Evolutionary conservation across 1,140 invertebrate species (phyloP).

Genomic region (Eumaeus atala): DNA sequence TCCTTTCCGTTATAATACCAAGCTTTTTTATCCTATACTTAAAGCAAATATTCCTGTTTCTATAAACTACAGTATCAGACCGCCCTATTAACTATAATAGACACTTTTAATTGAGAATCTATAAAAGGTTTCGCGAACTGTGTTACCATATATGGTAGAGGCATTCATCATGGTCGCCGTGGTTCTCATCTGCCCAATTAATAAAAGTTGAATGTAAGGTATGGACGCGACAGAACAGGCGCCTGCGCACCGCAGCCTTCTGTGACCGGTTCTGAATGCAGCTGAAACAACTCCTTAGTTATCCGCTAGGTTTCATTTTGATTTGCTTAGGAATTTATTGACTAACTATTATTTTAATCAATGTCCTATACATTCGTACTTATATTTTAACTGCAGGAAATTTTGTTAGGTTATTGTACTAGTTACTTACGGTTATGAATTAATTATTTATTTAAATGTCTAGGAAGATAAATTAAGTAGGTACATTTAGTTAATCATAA

Average conservation of each 20-base stretch:
- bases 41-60: conserved; percentile 71
- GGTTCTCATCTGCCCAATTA: conserved; percentile 73
- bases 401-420: too few relatives aligned
- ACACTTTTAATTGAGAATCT: conserved; percentile 74
- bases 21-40: conserved; percentile 64
- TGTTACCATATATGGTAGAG: conserved; percentile 56
- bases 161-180: conserved; percentile 68
- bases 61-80: conserved; percentile 57
- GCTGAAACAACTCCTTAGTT: conserved; percentile 51
- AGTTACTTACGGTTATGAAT: too few relatives aligned
- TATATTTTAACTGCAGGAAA: too few relatives aligned
- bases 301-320: conserved; percentile 64
- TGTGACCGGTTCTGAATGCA: conserved; percentile 56
- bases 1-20: conserved; percentile 71
- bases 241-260: conserved; percentile 28
- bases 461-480: too few relatives aligned
- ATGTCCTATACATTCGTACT: conserved; percentile 15
- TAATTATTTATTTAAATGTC: too few relatives aligned
- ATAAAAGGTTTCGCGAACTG: conserved; percentile 71
- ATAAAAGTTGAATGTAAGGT: conserved; percentile 70
- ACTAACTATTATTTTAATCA: neutral
- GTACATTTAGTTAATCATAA: too few relatives aligned
- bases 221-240: conserved; percentile 51
- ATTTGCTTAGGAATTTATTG: conserved; percentile 38
- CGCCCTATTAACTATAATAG: conserved; percentile 70